Percentiles rank a stretch among this genome's conserved stretches.
phyloP scores from a whole-genome alignment of 2,888 invertebrate genomes.

The Notocelia uddmanniana region DNA sequence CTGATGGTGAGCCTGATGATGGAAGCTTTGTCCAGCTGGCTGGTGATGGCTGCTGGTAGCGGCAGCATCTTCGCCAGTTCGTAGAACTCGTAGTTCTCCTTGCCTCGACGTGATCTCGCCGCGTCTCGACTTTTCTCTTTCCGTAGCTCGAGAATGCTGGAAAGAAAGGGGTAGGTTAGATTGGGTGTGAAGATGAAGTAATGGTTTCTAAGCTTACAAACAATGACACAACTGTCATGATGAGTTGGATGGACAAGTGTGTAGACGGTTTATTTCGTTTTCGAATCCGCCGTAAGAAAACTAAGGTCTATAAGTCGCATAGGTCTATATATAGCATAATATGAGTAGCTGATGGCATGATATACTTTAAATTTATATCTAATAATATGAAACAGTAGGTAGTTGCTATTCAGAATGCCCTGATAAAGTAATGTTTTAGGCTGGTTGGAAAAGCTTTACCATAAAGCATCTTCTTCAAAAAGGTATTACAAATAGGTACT shows the following conservation, averaged over 20 bases:
- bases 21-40: constrained; percentile 97
- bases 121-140: constrained; percentile 98
- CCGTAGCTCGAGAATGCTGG: constrained; percentile 96
- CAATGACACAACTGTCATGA: not conserved
- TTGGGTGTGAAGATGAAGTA: constrained; percentile 34
- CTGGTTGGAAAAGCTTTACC: not conserved
- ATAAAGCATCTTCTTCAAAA: not conserved
- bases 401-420: not conserved
- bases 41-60: constrained; percentile 95
- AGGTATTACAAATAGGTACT: not conserved
- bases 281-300: not conserved
- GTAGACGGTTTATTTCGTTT: not conserved
- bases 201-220: not conserved
- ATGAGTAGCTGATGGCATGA: no score
- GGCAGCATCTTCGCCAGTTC: constrained; percentile 98
- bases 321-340: no score
- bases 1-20: constrained; percentile 98
- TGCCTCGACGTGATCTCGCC: constrained; percentile 95
- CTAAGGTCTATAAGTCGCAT: no score
- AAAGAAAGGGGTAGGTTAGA: constrained; percentile 70
- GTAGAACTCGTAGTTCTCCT: constrained; percentile 98
- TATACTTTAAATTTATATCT: no score
- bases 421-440: not conserved
- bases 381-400: not conserved
- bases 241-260: no score